Base-by-base conservation (phyloP, 2,113 vertebrate species). In the Cebidichthys violaceus region DNA sequence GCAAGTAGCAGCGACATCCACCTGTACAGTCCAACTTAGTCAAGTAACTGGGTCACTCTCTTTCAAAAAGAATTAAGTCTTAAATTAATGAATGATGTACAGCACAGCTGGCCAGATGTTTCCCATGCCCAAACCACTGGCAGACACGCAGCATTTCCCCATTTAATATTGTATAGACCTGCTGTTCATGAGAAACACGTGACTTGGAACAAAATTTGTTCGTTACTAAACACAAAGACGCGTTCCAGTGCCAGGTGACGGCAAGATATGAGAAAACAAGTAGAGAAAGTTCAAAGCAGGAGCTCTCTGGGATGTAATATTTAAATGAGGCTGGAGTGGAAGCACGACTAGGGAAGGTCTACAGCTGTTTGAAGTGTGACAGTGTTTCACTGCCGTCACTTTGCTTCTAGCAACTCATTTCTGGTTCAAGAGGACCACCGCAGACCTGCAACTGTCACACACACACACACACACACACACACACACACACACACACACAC, bases 301-400 rank as follows among this genome's bases (percentile, higher is more conserved):
- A 55, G 24, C 70, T 64, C 15, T 24, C 57, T 69, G 78, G 69
- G 57, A 45, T 81, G 73, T 62, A 41, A 35, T 74, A 77, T 86
- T 88, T 47, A 91, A 88, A 89, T 89, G 45, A 87, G 73, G 57
- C 67, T 85, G 81, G 74, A 81, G 70, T 79, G 66, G 41, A 75
- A 50, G 50, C 60, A 50, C 59, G 10, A 66, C 54, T 7, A n/a
- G 72, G 71, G 74, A 85, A 72, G 14, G 43, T 52, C 71, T 74
- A 18, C 76, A 68, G 76, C 77, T 85, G 84, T 79, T 88, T 90
- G 77, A 84, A 79, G 73, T 81, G 41, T 84, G 79, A 71, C 52
- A 73, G 77, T 27, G 22, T 85, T 66, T 75, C 78, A 54, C 54
- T 71, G 33, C 60, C 50, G 29, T 45, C 65, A 33, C 52, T 85